phyloP scores from a whole-genome alignment of 2,888 invertebrate genomes.

The Nomada fabriciana region DNA sequence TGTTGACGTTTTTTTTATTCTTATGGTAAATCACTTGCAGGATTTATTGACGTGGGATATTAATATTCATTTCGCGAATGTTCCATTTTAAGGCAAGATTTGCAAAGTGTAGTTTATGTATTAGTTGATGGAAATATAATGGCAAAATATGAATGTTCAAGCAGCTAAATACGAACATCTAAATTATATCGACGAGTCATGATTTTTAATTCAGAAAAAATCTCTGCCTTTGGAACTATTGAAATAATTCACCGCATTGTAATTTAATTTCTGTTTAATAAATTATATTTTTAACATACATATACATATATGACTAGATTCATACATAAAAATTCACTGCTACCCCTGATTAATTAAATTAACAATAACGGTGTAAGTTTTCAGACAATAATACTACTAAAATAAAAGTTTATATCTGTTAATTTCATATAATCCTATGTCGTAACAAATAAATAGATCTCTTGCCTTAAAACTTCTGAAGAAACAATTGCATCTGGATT shows the following conservation, averaged over 20 bases:
- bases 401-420: neutral
- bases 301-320: constrained; percentile 39
- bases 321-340: neutral
- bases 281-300: constrained; percentile 10
- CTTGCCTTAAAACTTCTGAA: constrained; percentile 35
- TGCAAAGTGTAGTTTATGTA: neutral
- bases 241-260: neutral
- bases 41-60: neutral
- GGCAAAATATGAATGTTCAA: too few relatives aligned
- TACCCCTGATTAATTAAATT: constrained; percentile 11
- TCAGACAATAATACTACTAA: neutral
- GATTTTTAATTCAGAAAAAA: too few relatives aligned
- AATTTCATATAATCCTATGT: neutral
- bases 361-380: neutral
- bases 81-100: constrained; percentile 35
- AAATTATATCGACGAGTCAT: too few relatives aligned
- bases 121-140: too few relatives aligned
- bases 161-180: too few relatives aligned
- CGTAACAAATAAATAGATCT: neutral
- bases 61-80: neutral
- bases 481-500: neutral
- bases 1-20: constrained; percentile 29
- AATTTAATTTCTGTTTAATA: neutral
- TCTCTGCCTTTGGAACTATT: too few relatives aligned
- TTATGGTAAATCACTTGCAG: constrained; percentile 32